phyloP scores from a whole-genome alignment of 2,888 invertebrate species.

The Apamea crenata region DNA sequence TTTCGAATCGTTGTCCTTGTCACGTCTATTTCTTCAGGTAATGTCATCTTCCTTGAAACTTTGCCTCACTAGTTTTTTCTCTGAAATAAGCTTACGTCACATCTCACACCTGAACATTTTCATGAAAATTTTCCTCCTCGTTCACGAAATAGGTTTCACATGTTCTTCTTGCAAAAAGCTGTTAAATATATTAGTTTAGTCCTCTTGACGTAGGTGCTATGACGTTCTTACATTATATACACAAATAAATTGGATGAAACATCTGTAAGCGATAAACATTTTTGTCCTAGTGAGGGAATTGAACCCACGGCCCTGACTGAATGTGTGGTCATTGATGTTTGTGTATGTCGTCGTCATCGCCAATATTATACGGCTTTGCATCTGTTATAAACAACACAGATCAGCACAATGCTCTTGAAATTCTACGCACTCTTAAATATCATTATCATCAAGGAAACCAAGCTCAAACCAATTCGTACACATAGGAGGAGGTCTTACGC shows the following conservation, averaged over 20 bases:
- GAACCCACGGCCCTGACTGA: conserved; percentile 56
- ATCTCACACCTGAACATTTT: conserved; percentile 31
- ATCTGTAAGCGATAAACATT: conserved; percentile 52
- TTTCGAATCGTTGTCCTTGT: conserved; percentile 4
- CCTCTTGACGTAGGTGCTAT: conserved; percentile 37
- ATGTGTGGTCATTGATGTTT: conserved; percentile 27
- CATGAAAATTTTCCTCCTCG: conserved; percentile 28
- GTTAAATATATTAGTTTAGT: conserved; percentile 10
- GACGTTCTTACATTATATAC: conserved; percentile 34
- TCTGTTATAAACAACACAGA: conserved; percentile 5
- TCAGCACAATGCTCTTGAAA: not conserved
- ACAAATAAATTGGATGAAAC: conserved; percentile 43
- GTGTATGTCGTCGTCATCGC: conserved; percentile 30
- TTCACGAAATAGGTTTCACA: conserved; percentile 8
- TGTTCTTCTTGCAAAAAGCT: conserved; percentile 20
- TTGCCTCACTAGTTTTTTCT: conserved; percentile 24
- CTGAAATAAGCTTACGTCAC: conserved; percentile 49
- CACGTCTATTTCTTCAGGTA: conserved; percentile 15
- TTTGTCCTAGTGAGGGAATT: conserved; percentile 53
- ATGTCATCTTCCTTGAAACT: conserved; percentile 17
- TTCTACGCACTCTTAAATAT: not conserved
- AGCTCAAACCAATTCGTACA: not conserved
- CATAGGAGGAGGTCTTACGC: too few relatives aligned
- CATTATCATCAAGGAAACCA: not conserved
- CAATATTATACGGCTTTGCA: conserved; percentile 20